A percentile compares a stretch with the other conserved stretches of the same genome.
These are phyloP conservation scores for Papilio elwesi DNA, from an alignment of 2,888 invertebrate genomes.

Conservation along the genomic window DNA sequence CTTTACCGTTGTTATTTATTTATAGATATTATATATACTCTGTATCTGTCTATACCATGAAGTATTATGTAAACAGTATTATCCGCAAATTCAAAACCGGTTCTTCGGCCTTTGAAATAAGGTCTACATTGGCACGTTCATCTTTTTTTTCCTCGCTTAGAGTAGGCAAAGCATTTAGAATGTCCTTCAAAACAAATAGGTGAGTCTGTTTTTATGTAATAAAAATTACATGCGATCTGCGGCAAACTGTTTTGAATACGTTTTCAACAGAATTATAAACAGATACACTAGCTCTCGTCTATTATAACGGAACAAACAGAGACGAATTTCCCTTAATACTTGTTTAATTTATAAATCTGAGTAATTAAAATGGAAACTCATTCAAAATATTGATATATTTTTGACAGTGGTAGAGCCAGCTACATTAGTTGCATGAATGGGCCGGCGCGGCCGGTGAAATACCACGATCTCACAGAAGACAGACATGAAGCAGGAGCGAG, in stretches of 20 bases:
- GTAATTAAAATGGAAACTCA: too few species aligned
- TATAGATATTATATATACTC: not conserved
- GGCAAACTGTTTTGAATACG: not conserved
- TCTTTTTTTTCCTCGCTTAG: not conserved
- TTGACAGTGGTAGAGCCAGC: too few species aligned
- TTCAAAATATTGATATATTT: too few species aligned
- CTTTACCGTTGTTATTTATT: slow-evolving; percentile 8
- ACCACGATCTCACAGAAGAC: too few species aligned
- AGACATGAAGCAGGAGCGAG: too few species aligned
- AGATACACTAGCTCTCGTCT: too few species aligned
- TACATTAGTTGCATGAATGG: too few species aligned
- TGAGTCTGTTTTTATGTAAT: not conserved
- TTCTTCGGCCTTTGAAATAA: not conserved
- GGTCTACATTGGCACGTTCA: not conserved
- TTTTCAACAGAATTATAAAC: too few species aligned
- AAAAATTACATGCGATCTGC: not conserved
- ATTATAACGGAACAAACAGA: too few species aligned
- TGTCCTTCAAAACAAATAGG: slow-evolving; percentile 10
- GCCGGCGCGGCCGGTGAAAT: too few species aligned
- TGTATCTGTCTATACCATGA: not conserved
- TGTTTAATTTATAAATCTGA: too few species aligned
- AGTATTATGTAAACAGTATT: not conserved
- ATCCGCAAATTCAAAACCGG: not conserved
- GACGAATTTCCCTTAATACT: too few species aligned
- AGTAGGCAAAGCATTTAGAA: not conserved